Conservation (phyloP, 2,113 vertebrate genomes). For the Clarias gariepinus region DNA sequence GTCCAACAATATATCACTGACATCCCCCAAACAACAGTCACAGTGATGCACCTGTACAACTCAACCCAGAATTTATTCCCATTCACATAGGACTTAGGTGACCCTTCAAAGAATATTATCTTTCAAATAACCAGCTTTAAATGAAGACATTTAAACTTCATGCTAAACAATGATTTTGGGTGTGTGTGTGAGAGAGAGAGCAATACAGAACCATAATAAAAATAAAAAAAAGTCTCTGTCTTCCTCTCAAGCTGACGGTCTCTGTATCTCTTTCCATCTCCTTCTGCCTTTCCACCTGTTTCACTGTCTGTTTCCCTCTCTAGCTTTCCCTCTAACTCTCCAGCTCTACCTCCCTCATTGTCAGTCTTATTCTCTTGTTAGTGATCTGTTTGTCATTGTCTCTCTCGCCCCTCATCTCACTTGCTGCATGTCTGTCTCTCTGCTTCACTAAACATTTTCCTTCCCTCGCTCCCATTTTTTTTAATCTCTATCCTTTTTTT, state of each 20-base stretch:
- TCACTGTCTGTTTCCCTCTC: neutral
- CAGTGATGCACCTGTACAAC: neutral
- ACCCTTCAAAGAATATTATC: neutral
- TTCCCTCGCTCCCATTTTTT: too few relatives aligned
- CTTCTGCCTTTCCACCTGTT: too few relatives aligned
- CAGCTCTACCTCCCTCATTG: neutral
- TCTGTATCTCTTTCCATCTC: too few relatives aligned
- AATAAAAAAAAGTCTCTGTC: neutral
- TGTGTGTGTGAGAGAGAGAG: neutral
- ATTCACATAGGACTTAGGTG: neutral
- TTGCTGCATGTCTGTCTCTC: too few relatives aligned
- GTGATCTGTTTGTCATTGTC: too few relatives aligned
- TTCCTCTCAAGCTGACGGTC: too few relatives aligned
- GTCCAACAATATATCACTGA: neutral
- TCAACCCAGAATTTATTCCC: neutral
- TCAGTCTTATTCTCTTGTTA: neutral
- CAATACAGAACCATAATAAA: neutral
- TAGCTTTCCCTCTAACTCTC: neutral
- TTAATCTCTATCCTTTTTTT: neutral
- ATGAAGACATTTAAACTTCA: neutral
- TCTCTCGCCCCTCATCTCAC: too few relatives aligned
- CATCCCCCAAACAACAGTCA: neutral
- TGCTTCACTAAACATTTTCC: too few relatives aligned
- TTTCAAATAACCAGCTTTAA: neutral
- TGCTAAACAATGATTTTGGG: neutral